Evolutionary conservation across 2,797 vertebrate genomes (phyloP).

Genomic region (Cephalopachus bancanus): DNA sequence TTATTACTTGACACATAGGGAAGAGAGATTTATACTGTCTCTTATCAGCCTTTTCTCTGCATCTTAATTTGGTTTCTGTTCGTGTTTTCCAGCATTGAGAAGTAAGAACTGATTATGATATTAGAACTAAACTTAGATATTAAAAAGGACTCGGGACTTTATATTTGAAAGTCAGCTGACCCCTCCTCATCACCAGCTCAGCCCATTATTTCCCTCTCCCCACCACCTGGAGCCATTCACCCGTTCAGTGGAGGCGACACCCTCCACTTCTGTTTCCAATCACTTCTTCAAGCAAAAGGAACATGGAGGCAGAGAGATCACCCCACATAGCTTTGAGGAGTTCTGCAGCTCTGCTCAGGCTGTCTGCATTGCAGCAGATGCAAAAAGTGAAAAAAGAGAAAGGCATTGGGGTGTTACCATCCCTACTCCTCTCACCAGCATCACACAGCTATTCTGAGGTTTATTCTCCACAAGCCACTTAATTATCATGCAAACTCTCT

Average conservation of each 20-base stretch:
- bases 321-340: not conserved
- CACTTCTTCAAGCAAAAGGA: not conserved
- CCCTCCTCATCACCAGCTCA: not conserved
- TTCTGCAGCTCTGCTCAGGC: not conserved
- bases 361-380: not conserved
- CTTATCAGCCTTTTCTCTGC: not conserved
- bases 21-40: not conserved
- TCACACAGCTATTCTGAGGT: not conserved
- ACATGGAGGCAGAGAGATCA: not conserved
- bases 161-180: not conserved
- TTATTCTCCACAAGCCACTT: conserved; percentile 39
- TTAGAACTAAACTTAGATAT: not conserved
- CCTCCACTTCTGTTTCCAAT: not conserved
- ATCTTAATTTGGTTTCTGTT: not conserved
- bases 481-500: conserved; percentile 13
- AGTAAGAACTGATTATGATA: not conserved
- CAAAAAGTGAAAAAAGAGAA: not conserved
- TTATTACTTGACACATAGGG: not conserved
- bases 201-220: not conserved
- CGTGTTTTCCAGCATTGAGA: not conserved
- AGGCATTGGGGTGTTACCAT: not conserved
- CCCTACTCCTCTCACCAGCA: not conserved
- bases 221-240: not conserved
- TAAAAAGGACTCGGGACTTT: not conserved
- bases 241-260: not conserved